Conservation (phyloP, 1,140 invertebrate species). For the Himalopsyche phryganea region DNA sequence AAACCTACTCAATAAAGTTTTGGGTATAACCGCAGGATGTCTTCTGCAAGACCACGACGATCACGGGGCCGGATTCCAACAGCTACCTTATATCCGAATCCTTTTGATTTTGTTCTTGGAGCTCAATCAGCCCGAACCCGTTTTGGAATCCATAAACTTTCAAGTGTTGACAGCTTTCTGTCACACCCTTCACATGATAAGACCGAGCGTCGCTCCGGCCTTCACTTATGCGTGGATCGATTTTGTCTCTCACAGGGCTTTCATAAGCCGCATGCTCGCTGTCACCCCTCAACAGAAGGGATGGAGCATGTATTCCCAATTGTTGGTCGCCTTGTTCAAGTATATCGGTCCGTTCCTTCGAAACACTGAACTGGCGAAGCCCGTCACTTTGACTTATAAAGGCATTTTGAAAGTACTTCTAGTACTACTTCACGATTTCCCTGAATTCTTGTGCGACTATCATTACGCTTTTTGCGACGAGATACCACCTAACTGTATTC, state of each 20-base stretch:
- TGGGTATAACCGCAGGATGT: conserved; percentile 94
- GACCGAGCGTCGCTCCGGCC: conserved; percentile 92
- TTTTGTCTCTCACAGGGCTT: conserved; percentile 92
- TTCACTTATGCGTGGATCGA: conserved; percentile 99
- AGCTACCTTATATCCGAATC: conserved; percentile 95
- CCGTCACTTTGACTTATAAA: conserved; percentile 91
- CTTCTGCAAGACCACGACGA: conserved; percentile 93
- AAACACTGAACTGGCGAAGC: conserved; percentile 92
- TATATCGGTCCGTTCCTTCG: conserved; percentile 95
- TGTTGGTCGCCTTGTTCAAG: conserved; percentile 94
- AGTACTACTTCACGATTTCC: conserved; percentile 96
- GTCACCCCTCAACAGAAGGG: conserved; percentile 81
- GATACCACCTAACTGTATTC: conserved; percentile 98
- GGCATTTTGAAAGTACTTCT: conserved; percentile 94
- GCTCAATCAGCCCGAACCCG: conserved; percentile 87
- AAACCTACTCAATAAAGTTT: conserved; percentile 92
- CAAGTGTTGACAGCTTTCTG: conserved; percentile 88
- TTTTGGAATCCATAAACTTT: conserved; percentile 88
- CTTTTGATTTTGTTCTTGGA: conserved; percentile 97
- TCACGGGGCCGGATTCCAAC: conserved; percentile 85
- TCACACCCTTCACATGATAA: conserved; percentile 86
- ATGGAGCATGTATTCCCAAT: conserved; percentile 86
- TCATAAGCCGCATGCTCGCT: conserved; percentile 90
- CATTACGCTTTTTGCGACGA: conserved; percentile 99
- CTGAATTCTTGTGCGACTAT: conserved; percentile 98